Conservation (phyloP, 2,113 vertebrate species). For the Orientallactaga bullata region DNA sequence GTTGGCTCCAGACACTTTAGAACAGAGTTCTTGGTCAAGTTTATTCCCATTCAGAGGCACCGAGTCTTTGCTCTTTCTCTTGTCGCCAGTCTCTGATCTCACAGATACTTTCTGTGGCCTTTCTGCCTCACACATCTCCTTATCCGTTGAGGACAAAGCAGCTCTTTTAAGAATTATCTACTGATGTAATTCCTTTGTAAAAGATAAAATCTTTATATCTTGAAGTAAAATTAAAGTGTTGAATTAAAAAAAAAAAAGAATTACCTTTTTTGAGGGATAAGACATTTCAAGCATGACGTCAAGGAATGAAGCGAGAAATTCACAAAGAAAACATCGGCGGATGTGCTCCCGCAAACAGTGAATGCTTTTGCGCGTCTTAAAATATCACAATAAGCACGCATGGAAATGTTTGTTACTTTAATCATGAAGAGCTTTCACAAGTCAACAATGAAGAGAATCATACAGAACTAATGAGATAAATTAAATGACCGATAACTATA, state of each 20-base stretch:
- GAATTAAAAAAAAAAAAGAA: too few species aligned
- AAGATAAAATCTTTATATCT: too few species aligned
- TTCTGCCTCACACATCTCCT: neutral
- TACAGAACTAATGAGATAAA: neutral
- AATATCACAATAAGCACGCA: neutral
- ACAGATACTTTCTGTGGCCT: neutral
- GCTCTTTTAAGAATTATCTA: neutral
- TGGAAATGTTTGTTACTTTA: neutral
- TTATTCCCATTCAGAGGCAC: neutral
- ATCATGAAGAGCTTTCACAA: neutral
- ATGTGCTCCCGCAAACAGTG: neutral
- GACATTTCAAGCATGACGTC: neutral
- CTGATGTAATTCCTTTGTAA: too few species aligned
- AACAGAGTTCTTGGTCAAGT: neutral
- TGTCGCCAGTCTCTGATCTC: neutral
- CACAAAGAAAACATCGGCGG: neutral
- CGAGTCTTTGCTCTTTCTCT: neutral
- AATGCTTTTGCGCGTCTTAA: neutral
- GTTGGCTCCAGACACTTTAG: neutral
- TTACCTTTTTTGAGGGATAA: neutral
- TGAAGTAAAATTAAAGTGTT: too few species aligned
- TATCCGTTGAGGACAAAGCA: neutral
- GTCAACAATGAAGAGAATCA: slow-evolving; percentile 41
- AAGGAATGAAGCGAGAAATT: slow-evolving; percentile 11
- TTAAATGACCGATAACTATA: slow-evolving; percentile 17